Base-by-base conservation (phyloP, 1,140 invertebrate species). In the Temnothorax longispinosus region DNA sequence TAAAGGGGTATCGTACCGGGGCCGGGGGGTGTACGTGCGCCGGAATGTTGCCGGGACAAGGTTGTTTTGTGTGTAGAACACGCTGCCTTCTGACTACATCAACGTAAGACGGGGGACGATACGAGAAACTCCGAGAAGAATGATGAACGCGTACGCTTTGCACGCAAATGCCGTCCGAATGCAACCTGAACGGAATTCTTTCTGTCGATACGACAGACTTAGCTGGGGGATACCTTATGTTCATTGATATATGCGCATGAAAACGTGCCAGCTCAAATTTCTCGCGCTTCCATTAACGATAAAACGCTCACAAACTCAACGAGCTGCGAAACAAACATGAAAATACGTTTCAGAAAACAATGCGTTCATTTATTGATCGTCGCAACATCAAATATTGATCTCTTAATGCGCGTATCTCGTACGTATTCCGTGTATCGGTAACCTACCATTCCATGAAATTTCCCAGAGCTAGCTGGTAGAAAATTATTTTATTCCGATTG, bases 401-500 rank as follows among this genome's bases (percentile, higher is more conserved):
- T 81, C 65, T 58, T 71, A 71, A 81, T 71, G 32, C 76, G 18
- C 38, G 47, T 56, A 27, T 71, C 65, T 56, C 64, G 50, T 71
- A 56, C 21, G 65, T 67, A 52, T 67, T 78, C 44, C 58, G 50
- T 67, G 62, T 67, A 67, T 67, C 50, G 47, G 15, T 71, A 81
- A 81, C 38, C 78, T 71, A 44, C 50, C 54, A 54, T 71, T 32
- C 35, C 21, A 32, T 65, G 52, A 67, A 81, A 44, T 71, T 54
- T 81, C n/a, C 35, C 64, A 56, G 32, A 27, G 44, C 21, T 50
- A 52, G 64, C 64, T 44, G 64, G n/a, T 44, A 38, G 64, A 56
- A 69, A 56, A 71, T 71, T 67, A 60, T 71, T 81, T 81, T 71
- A 81, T 81, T 71, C 35, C 50, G 38, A 44, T 81, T 50, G 78